Conservation (phyloP, 1,140 invertebrate species). For the Scaptomyza pallida region DNA sequence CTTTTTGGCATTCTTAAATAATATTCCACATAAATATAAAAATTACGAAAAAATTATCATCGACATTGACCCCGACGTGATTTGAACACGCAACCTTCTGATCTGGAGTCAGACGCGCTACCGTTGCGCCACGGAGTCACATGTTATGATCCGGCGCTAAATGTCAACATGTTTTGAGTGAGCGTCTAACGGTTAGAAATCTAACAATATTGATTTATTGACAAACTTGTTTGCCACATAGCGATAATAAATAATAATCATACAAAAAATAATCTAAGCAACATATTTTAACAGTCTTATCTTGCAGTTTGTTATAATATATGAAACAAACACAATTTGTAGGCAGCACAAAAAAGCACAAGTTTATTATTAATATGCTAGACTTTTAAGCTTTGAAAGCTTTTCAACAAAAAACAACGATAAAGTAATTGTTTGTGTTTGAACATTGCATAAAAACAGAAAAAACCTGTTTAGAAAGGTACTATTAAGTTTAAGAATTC, state of each 20-base stretch:
- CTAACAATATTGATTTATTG: constrained; percentile 49
- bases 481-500: not conserved
- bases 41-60: not conserved
- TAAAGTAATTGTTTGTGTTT: not conserved
- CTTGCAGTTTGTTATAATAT: not conserved
- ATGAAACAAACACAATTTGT: not conserved
- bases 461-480: constrained; percentile 9
- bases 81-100: constrained; percentile 99
- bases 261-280: not conserved
- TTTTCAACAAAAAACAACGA: not conserved
- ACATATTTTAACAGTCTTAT: constrained; percentile 2
- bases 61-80: constrained; percentile 95
- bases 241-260: not conserved
- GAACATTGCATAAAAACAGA: not conserved
- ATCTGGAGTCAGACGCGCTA: constrained; percentile 99
- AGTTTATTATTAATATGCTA: not conserved
- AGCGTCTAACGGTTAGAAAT: constrained; percentile 16
- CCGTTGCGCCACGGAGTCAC: constrained; percentile 97
- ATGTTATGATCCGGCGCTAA: constrained; percentile 17
- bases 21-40: no score
- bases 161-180: constrained; percentile 4
- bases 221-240: constrained; percentile 12
- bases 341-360: not conserved
- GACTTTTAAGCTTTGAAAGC: constrained; percentile 13
- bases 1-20: no score